Evolutionary conservation across 2,113 vertebrate genomes (phyloP).

Genomic region (Hoplias malabaricus): DNA sequence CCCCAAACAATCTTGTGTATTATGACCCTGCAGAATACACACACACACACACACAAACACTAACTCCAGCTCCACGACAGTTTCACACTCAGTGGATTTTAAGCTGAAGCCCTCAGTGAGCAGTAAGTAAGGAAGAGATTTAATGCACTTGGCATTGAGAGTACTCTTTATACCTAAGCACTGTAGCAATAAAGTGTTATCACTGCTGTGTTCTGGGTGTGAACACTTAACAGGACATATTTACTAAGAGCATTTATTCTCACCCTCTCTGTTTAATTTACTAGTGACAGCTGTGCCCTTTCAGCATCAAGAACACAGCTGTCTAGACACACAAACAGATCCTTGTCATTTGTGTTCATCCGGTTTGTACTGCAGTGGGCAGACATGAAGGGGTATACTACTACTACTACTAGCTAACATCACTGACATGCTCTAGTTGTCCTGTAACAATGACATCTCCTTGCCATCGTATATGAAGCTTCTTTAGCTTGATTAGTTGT

Average conservation of each 20-base stretch:
- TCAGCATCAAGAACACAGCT: neutral
- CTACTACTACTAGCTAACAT: no score
- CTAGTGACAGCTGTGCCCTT: neutral
- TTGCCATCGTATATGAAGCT: no score
- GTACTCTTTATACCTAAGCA: neutral
- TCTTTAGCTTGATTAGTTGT: no score
- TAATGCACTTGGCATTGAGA: neutral
- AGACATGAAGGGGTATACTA: neutral
- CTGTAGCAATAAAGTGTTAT: neutral
- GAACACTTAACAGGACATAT: neutral
- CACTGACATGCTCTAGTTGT: no score
- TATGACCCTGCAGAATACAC: neutral
- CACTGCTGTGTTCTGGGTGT: neutral
- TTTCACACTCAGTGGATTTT: neutral
- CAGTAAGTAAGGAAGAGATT: neutral
- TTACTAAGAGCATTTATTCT: neutral
- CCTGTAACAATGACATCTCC: no score
- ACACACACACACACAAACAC: conserved; percentile 14
- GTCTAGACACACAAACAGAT: neutral
- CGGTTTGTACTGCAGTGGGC: no score
- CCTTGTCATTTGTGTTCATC: no score
- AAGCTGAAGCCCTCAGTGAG: neutral
- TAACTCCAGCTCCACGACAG: neutral
- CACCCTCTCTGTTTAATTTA: neutral
- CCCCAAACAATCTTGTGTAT: neutral